Base-by-base conservation (phyloP, 2,113 vertebrate species). In the Dicaeum eximium region DNA sequence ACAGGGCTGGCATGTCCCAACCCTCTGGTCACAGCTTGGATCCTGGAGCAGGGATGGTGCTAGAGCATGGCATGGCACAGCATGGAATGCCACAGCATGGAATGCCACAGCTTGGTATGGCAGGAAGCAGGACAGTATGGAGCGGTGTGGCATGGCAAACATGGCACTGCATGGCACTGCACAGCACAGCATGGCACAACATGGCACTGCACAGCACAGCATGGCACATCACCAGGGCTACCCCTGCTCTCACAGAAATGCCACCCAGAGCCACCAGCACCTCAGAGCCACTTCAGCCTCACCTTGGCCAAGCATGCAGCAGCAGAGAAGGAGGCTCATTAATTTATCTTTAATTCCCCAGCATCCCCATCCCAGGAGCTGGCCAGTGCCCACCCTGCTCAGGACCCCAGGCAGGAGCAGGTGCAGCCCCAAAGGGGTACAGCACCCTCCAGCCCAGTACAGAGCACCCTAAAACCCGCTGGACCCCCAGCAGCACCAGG, bases 261-360 rank as follows among this genome's bases (percentile, higher is more conserved):
- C 27, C 66, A 42, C 38, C 51, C 44, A 27, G 66, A 27, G 37
- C 14, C 3, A 3, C 33, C 58, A 83, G 8, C 21, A 25, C 45
- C 72, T 57, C 22, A 0, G 42, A 20, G 15, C 10, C 6, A 0
- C 45, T 17, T 47, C 2, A 2, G 3, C 11, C 19, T 35, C 64
- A 67, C 3, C 12, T n/a, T 14, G 10, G 2, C 14, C 15, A 4
- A 35, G 21, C 75, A 11, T 1, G 3, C 15, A 9, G 18, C 28
- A 85, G 30, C 65, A 40, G 33, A 31, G 18, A 47, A 5, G 38
- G 28, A 9, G 0, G 1, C 19, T 60, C 6, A 45, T 33, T 38
- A 7, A 47, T 31, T 47, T 4, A 8, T 16, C 8, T 40, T 38
- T 27, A 47, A 38, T 23, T 33, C 21, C 8, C 20, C 38, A 21